phyloP scores from a whole-genome alignment of 2,888 invertebrate species.

The Entomobrya proxima region DNA sequence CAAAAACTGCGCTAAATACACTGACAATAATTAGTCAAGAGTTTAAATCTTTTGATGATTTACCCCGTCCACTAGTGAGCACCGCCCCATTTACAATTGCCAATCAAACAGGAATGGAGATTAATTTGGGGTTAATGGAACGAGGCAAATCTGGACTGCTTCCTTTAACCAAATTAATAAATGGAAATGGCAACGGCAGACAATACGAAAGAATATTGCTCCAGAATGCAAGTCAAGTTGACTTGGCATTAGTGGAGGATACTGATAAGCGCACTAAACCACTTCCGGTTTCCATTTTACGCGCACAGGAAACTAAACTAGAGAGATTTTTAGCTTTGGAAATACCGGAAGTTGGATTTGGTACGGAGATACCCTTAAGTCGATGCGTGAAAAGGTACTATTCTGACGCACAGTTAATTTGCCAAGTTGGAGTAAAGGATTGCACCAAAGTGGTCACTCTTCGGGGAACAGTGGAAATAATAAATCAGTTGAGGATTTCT shows the following conservation, averaged over 20 bases:
- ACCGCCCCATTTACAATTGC: constrained; percentile 88
- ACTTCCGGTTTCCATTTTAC: constrained; percentile 74
- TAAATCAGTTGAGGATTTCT: constrained; percentile 87
- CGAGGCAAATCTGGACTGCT: constrained; percentile 71
- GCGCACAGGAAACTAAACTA: constrained; percentile 75
- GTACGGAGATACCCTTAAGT: constrained; percentile 86
- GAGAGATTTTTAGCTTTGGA: constrained; percentile 75
- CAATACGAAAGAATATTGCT: constrained; percentile 71
- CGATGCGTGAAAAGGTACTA: constrained; percentile 94
- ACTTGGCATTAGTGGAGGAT: constrained; percentile 70
- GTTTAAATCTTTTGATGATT: too few species aligned
- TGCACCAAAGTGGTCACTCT: constrained; percentile 91
- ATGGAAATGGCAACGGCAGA: too few species aligned
- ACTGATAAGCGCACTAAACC: constrained; percentile 73
- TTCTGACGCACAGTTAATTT: constrained; percentile 84
- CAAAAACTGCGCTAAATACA: constrained; percentile 89
- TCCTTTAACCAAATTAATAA: constrained; percentile 66
- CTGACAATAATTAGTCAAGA: constrained; percentile 87
- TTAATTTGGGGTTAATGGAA: constrained; percentile 75
- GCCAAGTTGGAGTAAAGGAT: constrained; percentile 88
- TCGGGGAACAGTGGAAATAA: constrained; percentile 90
- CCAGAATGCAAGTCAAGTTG: constrained; percentile 71
- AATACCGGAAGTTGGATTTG: constrained; percentile 76
- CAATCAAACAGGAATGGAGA: constrained; percentile 83
- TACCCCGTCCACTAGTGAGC: constrained; percentile 85